These are phyloP conservation scores for Botrylloides violaceus DNA, from an alignment of 23 tunicate genomes.

Conservation along the genomic window DNA sequence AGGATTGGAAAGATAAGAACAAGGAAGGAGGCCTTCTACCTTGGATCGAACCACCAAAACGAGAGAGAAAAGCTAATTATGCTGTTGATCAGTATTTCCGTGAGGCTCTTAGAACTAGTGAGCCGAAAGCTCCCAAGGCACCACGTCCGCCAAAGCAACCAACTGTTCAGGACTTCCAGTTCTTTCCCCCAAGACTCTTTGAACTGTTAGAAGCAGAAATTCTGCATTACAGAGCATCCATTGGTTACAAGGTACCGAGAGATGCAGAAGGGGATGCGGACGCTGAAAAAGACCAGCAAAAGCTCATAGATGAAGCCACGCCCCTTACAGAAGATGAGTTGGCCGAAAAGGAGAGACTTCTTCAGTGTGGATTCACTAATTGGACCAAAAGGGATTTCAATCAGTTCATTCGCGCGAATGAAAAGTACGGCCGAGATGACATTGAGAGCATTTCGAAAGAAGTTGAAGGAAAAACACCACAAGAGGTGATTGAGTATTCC, in stretches of 20 bases:
- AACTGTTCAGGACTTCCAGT: constrained; percentile 90
- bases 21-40: constrained; percentile 73
- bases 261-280: constrained; percentile 56
- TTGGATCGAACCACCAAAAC: constrained; percentile 98
- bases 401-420: constrained; percentile 91
- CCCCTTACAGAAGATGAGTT: constrained; percentile 79
- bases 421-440: constrained; percentile 95
- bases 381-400: constrained; percentile 98
- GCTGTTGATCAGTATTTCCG: constrained; percentile 98
- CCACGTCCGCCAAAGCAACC: constrained; percentile 99
- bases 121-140: constrained; percentile 97
- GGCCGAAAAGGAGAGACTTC: constrained; percentile 71
- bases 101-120: constrained; percentile 88
- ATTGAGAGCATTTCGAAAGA: constrained; percentile 94
- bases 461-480: constrained; percentile 95
- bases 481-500: constrained; percentile 88
- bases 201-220: constrained; percentile 87
- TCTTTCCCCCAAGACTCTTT: constrained; percentile 86
- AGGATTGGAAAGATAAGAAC: constrained; percentile 86
- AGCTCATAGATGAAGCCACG: constrained; percentile 75
- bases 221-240: constrained; percentile 62
- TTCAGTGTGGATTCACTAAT: constrained; percentile 76
- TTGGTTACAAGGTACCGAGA: constrained; percentile 83
- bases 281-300: constrained; percentile 53
- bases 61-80: constrained; percentile 95